A percentile compares a stretch with the other conserved stretches of the same genome.
Evolutionary conservation across 2,888 invertebrate species (phyloP).

Genomic region (Megamerina dolium): DNA sequence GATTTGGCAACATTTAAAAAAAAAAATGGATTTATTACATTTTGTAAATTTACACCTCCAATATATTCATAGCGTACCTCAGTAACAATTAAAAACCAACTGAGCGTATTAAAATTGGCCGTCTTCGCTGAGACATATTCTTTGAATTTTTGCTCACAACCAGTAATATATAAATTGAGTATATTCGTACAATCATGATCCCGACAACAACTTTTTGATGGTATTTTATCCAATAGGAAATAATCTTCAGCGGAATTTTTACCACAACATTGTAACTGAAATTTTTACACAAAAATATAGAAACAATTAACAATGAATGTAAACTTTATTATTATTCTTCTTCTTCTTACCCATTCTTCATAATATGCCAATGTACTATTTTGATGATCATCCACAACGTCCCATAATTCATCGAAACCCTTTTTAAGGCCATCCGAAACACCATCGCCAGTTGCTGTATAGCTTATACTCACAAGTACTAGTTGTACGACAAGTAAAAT

Average conservation of each 20-base stretch:
- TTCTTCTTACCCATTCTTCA: conserved; percentile 34
- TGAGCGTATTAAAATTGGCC: conserved; percentile 31
- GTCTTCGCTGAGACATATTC: conserved; percentile 34
- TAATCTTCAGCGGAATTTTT: conserved; percentile 38
- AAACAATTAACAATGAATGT: too few species aligned
- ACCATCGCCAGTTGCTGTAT: conserved; percentile 25
- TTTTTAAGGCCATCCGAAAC: conserved; percentile 27
- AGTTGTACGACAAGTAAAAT: conserved; percentile 35
- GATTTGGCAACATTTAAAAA: too few species aligned
- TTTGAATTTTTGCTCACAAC: conserved; percentile 33
- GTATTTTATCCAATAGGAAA: conserved; percentile 28
- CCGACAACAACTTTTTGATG: conserved; percentile 34
- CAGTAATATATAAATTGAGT: conserved; percentile 31
- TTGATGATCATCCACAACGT: conserved; percentile 17
- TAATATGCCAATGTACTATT: conserved; percentile 29
- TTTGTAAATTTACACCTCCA: background rate
- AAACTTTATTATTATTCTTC: too few species aligned
- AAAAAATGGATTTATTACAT: background rate
- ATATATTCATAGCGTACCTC: conserved; percentile 29
- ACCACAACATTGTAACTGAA: conserved; percentile 38
- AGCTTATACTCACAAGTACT: conserved; percentile 35
- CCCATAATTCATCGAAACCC: conserved; percentile 41
- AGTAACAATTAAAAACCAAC: conserved; percentile 33
- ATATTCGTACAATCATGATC: conserved; percentile 31
- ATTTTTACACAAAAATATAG: background rate